Base-by-base conservation (phyloP, 2,888 invertebrate genomes). In the Drosophila limbata region DNA sequence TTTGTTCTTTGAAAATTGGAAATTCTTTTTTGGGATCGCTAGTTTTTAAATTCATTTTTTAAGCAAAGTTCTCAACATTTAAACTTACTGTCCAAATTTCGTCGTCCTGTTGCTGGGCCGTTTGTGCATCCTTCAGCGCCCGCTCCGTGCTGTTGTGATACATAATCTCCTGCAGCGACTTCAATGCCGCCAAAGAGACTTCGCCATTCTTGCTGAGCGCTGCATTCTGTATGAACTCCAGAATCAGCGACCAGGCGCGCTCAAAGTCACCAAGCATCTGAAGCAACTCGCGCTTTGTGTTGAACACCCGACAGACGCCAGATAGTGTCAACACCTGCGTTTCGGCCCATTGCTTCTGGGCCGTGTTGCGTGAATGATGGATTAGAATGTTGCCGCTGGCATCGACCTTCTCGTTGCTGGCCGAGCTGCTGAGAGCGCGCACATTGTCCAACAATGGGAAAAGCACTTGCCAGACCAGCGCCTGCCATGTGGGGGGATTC, bases 301-400 rank as follows among this genome's bases (percentile, higher is more conserved):
- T 98, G 93, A 99, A 98, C 13, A 97, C 98, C 72, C 98, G 94
- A 0, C 98, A 97, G 19, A 98, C 98, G 0, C 98, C 98, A 3
- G 97, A 97, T 13, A 98, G 92, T 0, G 97, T 97, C 69, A 98
- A 92, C 40, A 97, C 98, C 94, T 98, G 97, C 0, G 99, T 99
- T 93, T 99, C 99, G 0, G 99, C 98, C 99, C 99, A 99, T 90
- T 99, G 99, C 89, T 99, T 99, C 92, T 98, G 98, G 51, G 99
- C 99, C 0, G 99, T 99, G 92, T 99, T 99, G 66, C 99, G 94
- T 1, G 99, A 98, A 93, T 99, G 99, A 93, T 99, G 99, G 85
- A 99, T 99, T 5, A 99, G 94, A 79, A 99, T 98, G 90, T 98
- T 98, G 66, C 96, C 97, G 47, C 97, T 97, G 0, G 97, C 96